Evolutionary conservation across 2,888 invertebrate species (phyloP).

Genomic region (Epicampocera succincta): DNA sequence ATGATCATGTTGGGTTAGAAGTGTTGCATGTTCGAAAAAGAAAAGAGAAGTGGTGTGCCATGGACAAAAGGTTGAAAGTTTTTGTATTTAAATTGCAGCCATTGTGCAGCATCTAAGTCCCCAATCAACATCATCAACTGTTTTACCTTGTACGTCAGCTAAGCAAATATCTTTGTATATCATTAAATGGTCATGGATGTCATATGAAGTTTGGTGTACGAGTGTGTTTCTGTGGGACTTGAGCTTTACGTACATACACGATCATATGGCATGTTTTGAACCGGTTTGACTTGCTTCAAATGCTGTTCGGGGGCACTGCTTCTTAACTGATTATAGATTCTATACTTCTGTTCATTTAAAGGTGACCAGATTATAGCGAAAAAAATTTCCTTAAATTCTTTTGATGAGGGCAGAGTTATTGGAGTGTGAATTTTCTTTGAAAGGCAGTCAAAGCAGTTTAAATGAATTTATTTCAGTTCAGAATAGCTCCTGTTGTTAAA

Average conservation of each 20-base stretch:
- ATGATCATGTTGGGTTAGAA: slow-evolving; percentile 37
- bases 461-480: no score
- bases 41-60: slow-evolving; percentile 12
- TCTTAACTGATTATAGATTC: slow-evolving; percentile 41
- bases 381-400: background rate
- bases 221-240: background rate
- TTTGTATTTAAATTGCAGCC: slow-evolving; percentile 14
- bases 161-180: slow-evolving; percentile 61
- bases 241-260: slow-evolving; percentile 1
- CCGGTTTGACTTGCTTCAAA: slow-evolving; percentile 66
- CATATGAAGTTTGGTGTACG: slow-evolving; percentile 53
- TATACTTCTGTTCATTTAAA: slow-evolving; percentile 13
- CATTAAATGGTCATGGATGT: slow-evolving; percentile 69
- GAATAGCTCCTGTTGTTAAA: no score
- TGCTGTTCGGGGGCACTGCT: slow-evolving; percentile 29
- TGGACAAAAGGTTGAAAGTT: slow-evolving; percentile 5
- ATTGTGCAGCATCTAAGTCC: slow-evolving; percentile 47
- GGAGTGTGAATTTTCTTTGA: background rate
- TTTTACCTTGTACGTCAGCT: slow-evolving; percentile 56
- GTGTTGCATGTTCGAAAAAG: slow-evolving; percentile 51
- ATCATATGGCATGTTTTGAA: slow-evolving; percentile 50
- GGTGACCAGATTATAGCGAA: slow-evolving; percentile 14
- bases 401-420: background rate
- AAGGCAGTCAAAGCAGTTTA: no score
- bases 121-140: slow-evolving; percentile 49